phyloP scores from a whole-genome alignment of 2,797 vertebrate species.

The Rhynchonycteris naso region DNA sequence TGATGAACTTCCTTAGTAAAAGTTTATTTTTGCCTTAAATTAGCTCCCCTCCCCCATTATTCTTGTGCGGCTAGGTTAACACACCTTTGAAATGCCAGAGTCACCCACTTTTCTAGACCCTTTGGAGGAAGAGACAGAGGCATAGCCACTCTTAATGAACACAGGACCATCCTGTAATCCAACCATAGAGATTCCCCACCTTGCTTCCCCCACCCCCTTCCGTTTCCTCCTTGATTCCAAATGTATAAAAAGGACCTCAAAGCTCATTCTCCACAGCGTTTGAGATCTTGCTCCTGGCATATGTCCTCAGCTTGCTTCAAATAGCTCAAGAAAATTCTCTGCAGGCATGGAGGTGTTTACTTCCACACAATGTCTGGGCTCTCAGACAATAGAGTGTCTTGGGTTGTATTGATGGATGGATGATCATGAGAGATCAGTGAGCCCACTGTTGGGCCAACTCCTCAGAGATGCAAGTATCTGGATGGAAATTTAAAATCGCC shows the following conservation, averaged over 20 bases:
- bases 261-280: background rate
- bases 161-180: background rate
- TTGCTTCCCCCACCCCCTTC: background rate
- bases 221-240: background rate
- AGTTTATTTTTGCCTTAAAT: background rate
- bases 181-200: background rate
- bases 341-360: background rate
- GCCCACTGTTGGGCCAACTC: background rate
- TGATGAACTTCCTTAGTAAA: background rate
- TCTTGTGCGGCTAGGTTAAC: background rate
- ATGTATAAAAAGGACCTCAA: background rate
- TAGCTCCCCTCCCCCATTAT: background rate
- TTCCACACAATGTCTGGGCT: background rate
- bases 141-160: too few relatives aligned
- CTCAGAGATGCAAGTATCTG: background rate
- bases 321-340: background rate
- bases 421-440: rapidly evolving
- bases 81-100: background rate
- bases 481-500: background rate
- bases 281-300: background rate
- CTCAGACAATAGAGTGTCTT: background rate
- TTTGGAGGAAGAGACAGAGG: background rate
- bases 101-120: background rate
- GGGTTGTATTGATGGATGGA: background rate
- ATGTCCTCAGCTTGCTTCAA: background rate